Conservation (phyloP, 2,888 invertebrate species). For the Trimorus sp. region DNA sequence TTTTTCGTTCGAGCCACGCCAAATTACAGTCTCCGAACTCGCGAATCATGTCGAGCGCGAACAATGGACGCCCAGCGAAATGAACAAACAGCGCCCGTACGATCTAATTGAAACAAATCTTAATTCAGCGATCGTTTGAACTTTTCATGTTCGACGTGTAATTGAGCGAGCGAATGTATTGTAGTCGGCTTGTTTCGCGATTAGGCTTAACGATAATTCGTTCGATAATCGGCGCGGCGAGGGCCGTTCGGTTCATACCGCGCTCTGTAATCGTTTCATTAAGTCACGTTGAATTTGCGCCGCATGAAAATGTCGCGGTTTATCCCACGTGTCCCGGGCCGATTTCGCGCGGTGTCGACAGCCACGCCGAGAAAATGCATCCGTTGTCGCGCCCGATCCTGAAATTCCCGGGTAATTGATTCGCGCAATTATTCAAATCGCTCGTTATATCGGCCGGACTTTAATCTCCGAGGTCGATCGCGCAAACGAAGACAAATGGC, state of each 20-base stretch:
- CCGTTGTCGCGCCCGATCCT: slow-evolving; percentile 21
- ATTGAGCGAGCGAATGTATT: slow-evolving; percentile 42
- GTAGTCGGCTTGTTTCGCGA: slow-evolving; percentile 59
- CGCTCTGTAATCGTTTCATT: slow-evolving; percentile 63
- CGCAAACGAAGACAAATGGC: slow-evolving; percentile 46
- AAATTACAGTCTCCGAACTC: too few species aligned
- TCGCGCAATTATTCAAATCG: slow-evolving; percentile 51
- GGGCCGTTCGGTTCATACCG: slow-evolving; percentile 47
- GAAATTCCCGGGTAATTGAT: slow-evolving; percentile 41
- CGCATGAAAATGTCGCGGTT: slow-evolving; percentile 45
- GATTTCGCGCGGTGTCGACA: slow-evolving; percentile 14
- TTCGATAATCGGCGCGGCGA: slow-evolving; percentile 52
- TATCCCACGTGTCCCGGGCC: slow-evolving; percentile 25
- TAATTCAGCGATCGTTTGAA: slow-evolving; percentile 52
- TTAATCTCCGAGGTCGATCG: slow-evolving; percentile 33
- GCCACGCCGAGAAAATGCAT: slow-evolving; percentile 23
- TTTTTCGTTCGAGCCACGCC: too few species aligned
- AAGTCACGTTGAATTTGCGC: slow-evolving; percentile 59
- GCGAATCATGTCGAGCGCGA: too few species aligned
- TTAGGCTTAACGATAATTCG: slow-evolving; percentile 63
- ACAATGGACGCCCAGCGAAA: too few species aligned
- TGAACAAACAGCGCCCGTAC: not conserved
- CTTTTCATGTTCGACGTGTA: slow-evolving; percentile 55
- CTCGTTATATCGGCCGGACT: slow-evolving; percentile 23
- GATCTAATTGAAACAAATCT: slow-evolving; percentile 56